phyloP scores from a whole-genome alignment of 2,797 vertebrate genomes.

The Dendrocincla tyrannina region DNA sequence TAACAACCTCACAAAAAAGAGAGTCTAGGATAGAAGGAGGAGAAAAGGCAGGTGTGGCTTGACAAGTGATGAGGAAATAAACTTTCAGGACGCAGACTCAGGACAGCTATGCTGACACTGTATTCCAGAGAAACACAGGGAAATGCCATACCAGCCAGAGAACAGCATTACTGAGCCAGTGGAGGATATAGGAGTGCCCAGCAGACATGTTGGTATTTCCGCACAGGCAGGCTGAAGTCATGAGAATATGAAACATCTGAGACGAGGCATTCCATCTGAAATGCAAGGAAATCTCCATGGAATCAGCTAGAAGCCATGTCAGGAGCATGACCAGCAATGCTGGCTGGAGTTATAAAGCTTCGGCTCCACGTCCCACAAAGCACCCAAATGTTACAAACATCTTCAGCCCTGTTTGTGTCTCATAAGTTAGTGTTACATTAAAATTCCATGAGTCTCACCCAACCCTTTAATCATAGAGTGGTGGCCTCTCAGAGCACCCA shows the following conservation, averaged over 20 bases:
- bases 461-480: background rate
- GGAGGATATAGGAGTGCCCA: background rate
- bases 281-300: conserved; percentile 54
- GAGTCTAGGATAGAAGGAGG: background rate
- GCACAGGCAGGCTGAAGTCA: conserved; percentile 41
- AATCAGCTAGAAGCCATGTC: conserved; percentile 28
- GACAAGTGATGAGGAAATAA: background rate
- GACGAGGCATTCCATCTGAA: conserved; percentile 4
- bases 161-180: conserved; percentile 3
- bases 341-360: conserved; percentile 29
- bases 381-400: background rate
- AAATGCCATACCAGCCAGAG: background rate
- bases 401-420: background rate
- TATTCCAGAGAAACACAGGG: conserved; percentile 6
- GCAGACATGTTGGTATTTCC: conserved; percentile 27
- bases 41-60: conserved; percentile 3
- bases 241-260: conserved; percentile 64
- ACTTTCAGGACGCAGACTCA: background rate
- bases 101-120: background rate
- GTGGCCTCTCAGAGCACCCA: background rate
- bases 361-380: background rate
- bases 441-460: background rate
- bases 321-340: conserved; percentile 29
- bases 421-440: background rate
- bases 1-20: background rate